Conservation (phyloP, 2,113 vertebrate genomes). For the Dipodomys merriami region DNA sequence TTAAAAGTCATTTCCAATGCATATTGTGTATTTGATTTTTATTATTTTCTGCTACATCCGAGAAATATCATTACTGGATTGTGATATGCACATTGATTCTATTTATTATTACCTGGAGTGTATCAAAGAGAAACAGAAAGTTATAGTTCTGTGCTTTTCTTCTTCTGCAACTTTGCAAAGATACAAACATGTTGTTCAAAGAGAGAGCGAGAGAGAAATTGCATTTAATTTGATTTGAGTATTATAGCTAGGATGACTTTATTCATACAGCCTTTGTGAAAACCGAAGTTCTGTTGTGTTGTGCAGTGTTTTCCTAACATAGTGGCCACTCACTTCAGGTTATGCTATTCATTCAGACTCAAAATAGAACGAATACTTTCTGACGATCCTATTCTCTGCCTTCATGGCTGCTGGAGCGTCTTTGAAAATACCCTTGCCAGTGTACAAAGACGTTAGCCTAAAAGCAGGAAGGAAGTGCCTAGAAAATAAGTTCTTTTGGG, state of each 20-base stretch:
- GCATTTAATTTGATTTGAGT: conserved; percentile 55
- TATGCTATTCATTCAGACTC: conserved; percentile 62
- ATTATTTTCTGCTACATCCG: conserved; percentile 27
- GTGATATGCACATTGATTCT: conserved; percentile 22
- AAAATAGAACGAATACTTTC: conserved; percentile 64
- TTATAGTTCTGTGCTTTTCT: conserved; percentile 2
- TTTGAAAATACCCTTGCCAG: conserved; percentile 57
- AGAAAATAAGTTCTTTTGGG: conserved; percentile 57
- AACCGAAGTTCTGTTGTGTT: background rate
- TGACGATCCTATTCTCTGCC: conserved; percentile 49
- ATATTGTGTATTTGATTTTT: conserved; percentile 20
- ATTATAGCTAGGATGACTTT: conserved; percentile 33
- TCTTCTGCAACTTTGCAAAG: conserved; percentile 43
- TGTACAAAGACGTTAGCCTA: conserved; percentile 27
- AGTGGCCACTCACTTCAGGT: conserved; percentile 53
- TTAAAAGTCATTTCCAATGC: conserved; percentile 37
- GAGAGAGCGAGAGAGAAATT: conserved; percentile 12
- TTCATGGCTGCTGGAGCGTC: background rate
- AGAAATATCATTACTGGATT: conserved; percentile 42
- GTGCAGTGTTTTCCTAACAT: conserved; percentile 54
- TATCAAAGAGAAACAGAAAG: conserved; percentile 28
- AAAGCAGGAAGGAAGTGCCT: background rate
- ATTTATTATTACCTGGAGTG: background rate
- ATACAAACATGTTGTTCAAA: conserved; percentile 39
- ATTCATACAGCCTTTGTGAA: conserved; percentile 54